Evolutionary conservation across 2,888 invertebrate species (phyloP).

Genomic region (Hyposoter didymator): DNA sequence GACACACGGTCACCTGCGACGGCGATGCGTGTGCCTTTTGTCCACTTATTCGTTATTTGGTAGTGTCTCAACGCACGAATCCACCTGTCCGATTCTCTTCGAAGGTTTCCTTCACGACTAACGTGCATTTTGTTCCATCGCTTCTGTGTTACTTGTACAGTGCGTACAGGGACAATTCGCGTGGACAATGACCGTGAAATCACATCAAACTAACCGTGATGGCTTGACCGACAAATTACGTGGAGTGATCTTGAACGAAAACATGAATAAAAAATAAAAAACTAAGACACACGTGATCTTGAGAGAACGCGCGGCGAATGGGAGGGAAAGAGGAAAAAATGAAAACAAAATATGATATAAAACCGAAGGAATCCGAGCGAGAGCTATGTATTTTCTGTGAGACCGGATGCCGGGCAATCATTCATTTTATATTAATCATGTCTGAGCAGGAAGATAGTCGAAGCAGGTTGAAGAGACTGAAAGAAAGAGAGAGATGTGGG

Average conservation of each 20-base stretch:
- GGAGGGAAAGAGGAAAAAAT: slow-evolving; percentile 62
- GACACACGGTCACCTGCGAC: no score
- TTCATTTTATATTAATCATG: slow-evolving; percentile 84
- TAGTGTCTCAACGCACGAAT: not conserved
- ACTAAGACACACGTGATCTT: not conserved
- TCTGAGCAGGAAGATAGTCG: slow-evolving; percentile 79
- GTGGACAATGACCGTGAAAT: slow-evolving; percentile 83
- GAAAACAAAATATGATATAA: slow-evolving; percentile 60
- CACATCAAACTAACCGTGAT: slow-evolving; percentile 82
- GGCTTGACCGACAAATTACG: slow-evolving; percentile 83
- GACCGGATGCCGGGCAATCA: slow-evolving; percentile 83
- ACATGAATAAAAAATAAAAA: slow-evolving; percentile 58
- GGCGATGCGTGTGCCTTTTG: not conserved
- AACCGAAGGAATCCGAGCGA: slow-evolving; percentile 72
- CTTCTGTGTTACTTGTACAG: slow-evolving; percentile 51
- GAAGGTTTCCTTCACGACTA: slow-evolving; percentile 34
- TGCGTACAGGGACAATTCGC: slow-evolving; percentile 76
- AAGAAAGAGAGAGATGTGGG: slow-evolving; percentile 50
- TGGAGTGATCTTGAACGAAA: slow-evolving; percentile 80
- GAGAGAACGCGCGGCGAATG: slow-evolving; percentile 46
- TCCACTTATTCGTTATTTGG: slow-evolving; percentile 20
- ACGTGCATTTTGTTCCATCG: slow-evolving; percentile 38
- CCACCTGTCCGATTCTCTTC: slow-evolving; percentile 41
- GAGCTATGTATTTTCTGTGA: slow-evolving; percentile 76
- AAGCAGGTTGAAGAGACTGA: slow-evolving; percentile 64